Evolutionary conservation across 1,140 invertebrate species (phyloP).

Genomic region (Phenacoccus solenopsis): DNA sequence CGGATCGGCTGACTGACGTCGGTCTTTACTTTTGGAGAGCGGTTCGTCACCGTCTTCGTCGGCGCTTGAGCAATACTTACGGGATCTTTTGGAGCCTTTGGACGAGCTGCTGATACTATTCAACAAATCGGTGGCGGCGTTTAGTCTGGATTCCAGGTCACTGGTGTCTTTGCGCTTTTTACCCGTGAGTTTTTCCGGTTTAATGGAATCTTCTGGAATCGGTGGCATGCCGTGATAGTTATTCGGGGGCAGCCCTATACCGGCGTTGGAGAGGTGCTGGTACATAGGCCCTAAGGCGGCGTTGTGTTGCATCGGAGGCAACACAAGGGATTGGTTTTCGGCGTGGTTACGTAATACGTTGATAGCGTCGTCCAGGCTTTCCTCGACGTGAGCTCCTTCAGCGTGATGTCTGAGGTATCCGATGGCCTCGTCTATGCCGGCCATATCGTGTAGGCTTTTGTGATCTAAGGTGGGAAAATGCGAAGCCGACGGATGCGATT

Average conservation of each 20-base stretch:
- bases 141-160: not conserved
- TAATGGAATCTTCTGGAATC: not conserved
- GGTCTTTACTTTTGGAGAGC: constrained; percentile 83
- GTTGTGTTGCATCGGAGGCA: not conserved
- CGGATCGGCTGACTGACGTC: constrained; percentile 62
- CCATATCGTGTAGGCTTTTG: not conserved
- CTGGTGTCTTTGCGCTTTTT: not conserved
- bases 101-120: not conserved
- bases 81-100: not conserved
- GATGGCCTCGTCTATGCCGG: not conserved
- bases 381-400: constrained; percentile 82
- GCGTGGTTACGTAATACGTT: constrained; percentile 88
- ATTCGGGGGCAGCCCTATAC: not conserved
- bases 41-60: constrained; percentile 60
- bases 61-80: constrained; percentile 48
- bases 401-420: constrained; percentile 28
- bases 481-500: constrained; percentile 32
- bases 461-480: constrained; percentile 26
- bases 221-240: not conserved
- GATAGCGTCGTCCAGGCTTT: constrained; percentile 85
- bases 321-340: constrained; percentile 38
- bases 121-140: not conserved
- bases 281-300: not conserved
- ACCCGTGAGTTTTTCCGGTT: not conserved
- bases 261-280: not conserved